Evolutionary conservation across 2,888 invertebrate genomes (phyloP).

Genomic region (Stenodera caucasica): DNA sequence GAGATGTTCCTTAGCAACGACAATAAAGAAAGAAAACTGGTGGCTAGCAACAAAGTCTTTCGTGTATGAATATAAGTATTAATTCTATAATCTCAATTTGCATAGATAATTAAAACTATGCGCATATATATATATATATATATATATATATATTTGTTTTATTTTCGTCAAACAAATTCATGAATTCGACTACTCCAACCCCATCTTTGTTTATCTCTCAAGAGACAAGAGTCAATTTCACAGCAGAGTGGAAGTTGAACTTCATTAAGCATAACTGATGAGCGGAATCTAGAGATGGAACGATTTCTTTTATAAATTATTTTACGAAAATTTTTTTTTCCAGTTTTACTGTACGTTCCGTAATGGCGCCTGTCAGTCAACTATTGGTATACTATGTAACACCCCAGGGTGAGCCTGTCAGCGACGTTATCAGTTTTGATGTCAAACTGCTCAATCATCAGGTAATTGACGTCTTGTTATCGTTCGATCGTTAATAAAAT

Average conservation of each 20-base stretch:
- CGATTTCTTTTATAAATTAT: not conserved
- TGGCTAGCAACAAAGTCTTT: too few relatives aligned
- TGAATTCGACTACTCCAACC: slow-evolving; percentile 13
- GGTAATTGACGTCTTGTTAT: slow-evolving; percentile 50
- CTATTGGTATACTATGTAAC: slow-evolving; percentile 69
- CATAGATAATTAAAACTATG: too few relatives aligned
- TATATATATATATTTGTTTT: not conserved
- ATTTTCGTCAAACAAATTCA: not conserved
- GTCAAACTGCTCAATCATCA: slow-evolving; percentile 65
- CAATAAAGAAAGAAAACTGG: too few relatives aligned
- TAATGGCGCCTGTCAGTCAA: slow-evolving; percentile 70
- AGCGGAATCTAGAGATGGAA: slow-evolving; percentile 24
- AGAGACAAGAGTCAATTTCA: slow-evolving; percentile 45
- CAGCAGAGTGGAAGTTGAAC: slow-evolving; percentile 42
- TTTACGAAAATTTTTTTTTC: slow-evolving; percentile 29
- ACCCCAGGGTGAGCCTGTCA: slow-evolving; percentile 66
- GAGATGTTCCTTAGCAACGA: too few relatives aligned
- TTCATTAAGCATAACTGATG: slow-evolving; percentile 43
- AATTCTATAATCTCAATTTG: too few relatives aligned
- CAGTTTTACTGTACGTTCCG: slow-evolving; percentile 67
- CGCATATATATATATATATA: too few relatives aligned
- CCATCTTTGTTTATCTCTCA: slow-evolving; percentile 18
- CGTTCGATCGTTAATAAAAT: not conserved
- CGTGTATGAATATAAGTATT: too few relatives aligned
- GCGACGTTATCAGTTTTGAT: slow-evolving; percentile 68